Evolutionary conservation across 2,888 invertebrate genomes (phyloP).

Genomic region (Eurytoma adleriae): DNA sequence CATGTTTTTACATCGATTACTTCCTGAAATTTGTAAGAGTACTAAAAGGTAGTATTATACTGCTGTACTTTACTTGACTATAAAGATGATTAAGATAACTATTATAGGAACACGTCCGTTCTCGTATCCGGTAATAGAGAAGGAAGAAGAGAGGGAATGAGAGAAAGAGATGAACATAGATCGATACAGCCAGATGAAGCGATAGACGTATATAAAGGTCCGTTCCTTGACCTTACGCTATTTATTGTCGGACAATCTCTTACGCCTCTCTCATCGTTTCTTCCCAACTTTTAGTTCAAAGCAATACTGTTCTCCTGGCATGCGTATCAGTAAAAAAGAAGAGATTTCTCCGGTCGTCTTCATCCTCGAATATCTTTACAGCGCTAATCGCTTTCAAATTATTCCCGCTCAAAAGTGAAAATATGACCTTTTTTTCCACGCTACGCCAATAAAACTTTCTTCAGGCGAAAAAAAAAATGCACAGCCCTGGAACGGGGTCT

Average conservation of each 20-base stretch:
- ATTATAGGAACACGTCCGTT: constrained; percentile 36
- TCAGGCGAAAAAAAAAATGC: no score
- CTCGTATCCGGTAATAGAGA: constrained; percentile 49
- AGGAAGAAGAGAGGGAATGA: constrained; percentile 17
- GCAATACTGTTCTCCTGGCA: neutral
- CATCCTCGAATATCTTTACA: neutral
- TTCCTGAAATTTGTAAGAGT: constrained; percentile 42
- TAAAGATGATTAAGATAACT: constrained; percentile 54
- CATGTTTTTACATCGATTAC: constrained; percentile 21
- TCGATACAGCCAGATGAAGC: constrained; percentile 53
- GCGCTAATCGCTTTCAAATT: no score
- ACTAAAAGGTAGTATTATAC: constrained; percentile 17
- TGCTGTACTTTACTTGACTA: constrained; percentile 25
- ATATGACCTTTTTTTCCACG: no score
- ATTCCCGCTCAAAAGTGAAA: no score
- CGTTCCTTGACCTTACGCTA: constrained; percentile 47
- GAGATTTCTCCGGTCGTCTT: neutral
- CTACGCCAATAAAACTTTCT: no score
- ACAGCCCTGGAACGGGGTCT: no score
- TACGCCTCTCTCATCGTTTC: constrained; percentile 9
- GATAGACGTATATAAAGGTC: constrained; percentile 45
- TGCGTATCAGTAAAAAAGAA: neutral
- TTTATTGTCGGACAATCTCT: constrained; percentile 29
- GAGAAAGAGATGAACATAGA: constrained; percentile 36
- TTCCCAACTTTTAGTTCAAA: neutral